Percentiles rank a stretch among this genome's conserved stretches.
Conservation (phyloP, 2,888 invertebrate species). For the Drosophila koepferae region DNA sequence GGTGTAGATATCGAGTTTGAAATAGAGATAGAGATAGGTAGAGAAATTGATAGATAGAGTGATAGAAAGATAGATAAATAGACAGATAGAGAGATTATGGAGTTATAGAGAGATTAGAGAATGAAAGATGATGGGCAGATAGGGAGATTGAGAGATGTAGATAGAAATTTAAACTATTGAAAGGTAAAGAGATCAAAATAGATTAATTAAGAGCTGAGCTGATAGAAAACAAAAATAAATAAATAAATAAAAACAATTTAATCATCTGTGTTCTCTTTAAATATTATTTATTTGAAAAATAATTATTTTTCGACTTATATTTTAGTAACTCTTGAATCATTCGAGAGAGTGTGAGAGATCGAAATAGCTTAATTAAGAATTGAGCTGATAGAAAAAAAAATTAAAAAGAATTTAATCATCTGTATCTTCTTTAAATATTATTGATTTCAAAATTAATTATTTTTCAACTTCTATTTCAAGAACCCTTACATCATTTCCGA, state of each 20-base stretch:
- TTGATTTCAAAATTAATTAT: neutral
- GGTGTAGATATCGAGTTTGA: neutral
- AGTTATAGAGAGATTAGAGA: neutral
- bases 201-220: neutral
- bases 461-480: neutral
- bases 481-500: neutral
- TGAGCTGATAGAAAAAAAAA: too few species aligned
- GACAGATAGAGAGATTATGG: neutral
- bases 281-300: too few species aligned
- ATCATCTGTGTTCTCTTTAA: too few species aligned
- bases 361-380: too few species aligned
- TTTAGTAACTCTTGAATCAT: too few species aligned
- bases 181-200: too few species aligned
- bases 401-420: neutral
- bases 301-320: too few species aligned
- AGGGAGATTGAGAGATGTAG: neutral
- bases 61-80: neutral
- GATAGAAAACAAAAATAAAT: neutral
- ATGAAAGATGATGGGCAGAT: neutral
- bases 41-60: neutral
- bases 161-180: too few species aligned
- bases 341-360: too few species aligned
- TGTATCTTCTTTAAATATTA: neutral
- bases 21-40: neutral
- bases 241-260: too few species aligned